Evolutionary conservation across 53 echinoderm and acorn worm genomes (phyloP).

Genomic region (Glandiceps talaboti): DNA sequence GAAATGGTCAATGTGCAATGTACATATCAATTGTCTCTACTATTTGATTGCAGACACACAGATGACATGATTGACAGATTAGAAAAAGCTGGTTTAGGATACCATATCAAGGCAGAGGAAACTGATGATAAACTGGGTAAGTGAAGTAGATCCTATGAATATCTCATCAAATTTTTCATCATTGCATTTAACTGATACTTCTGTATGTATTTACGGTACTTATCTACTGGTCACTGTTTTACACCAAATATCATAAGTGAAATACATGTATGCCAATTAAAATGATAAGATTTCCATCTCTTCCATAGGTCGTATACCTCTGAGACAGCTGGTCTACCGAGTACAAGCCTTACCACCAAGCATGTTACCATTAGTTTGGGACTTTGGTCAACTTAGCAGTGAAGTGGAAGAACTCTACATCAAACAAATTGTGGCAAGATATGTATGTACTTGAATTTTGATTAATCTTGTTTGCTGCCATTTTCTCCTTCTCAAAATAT

Average conservation of each 20-base stretch:
- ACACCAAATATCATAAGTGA: no score
- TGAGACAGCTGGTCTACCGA: conserved; percentile 9
- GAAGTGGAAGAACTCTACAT: conserved; percentile 7
- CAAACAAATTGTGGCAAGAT: conserved; percentile 7
- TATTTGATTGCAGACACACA: conserved; percentile 10
- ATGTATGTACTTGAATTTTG: conserved; percentile 18
- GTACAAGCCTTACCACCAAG: conserved; percentile 12
- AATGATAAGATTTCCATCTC: no score
- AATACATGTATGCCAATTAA: no score
- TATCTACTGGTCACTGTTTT: no score
- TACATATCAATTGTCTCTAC: no score
- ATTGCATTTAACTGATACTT: no score
- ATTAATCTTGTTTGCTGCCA: no score
- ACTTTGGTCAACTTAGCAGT: conserved; percentile 7
- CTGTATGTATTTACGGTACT: no score
- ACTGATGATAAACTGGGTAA: conserved; percentile 17
- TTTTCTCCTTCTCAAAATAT: no score
- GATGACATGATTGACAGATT: conserved; percentile 15
- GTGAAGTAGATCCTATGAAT: no score
- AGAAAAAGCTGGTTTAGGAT: conserved; percentile 18
- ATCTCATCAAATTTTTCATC: no score
- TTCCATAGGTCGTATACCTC: conserved; percentile 4
- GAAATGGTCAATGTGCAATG: no score
- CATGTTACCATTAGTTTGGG: conserved; percentile 11
- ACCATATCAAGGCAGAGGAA: conserved; percentile 10